phyloP scores from a whole-genome alignment of 2,113 vertebrate species.

The Astatoreochromis straeleni region DNA sequence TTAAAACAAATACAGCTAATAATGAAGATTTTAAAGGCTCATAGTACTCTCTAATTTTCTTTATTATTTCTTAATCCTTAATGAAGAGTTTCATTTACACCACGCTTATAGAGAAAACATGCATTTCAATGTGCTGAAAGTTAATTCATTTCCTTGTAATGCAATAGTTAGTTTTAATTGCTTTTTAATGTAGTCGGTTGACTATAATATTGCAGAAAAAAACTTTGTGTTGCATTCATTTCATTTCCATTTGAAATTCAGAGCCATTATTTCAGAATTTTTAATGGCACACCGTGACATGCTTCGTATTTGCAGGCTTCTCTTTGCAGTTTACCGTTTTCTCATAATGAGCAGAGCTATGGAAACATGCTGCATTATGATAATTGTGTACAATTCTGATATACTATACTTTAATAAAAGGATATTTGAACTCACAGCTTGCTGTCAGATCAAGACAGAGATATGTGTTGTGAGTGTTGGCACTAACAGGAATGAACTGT shows the following conservation, averaged over 20 bases:
- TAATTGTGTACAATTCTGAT: constrained; percentile 22
- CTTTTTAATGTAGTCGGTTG: constrained; percentile 70
- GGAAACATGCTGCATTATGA: constrained; percentile 9
- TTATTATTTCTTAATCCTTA: constrained; percentile 69
- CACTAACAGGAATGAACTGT: constrained; percentile 71
- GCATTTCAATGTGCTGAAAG: constrained; percentile 46
- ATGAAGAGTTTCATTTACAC: constrained; percentile 69
- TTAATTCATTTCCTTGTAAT: constrained; percentile 66
- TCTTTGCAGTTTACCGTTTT: not conserved
- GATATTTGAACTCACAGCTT: constrained; percentile 68
- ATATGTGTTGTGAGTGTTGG: constrained; percentile 70
- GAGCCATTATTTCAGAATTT: constrained; percentile 34
- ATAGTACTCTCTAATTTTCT: constrained; percentile 49
- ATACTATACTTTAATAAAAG: constrained; percentile 51
- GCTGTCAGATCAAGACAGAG: constrained; percentile 67
- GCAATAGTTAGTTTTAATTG: constrained; percentile 74
- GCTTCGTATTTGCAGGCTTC: constrained; percentile 4
- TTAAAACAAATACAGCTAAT: constrained; percentile 65
- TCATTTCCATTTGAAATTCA: constrained; percentile 50
- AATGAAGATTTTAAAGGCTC: constrained; percentile 58
- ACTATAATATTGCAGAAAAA: constrained; percentile 60
- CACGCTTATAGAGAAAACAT: constrained; percentile 52
- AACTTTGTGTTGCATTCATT: constrained; percentile 61
- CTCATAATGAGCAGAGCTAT: constrained; percentile 13
- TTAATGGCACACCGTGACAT: constrained; percentile 27